Evolutionary conservation across 2,888 invertebrate genomes (phyloP), one percentile per base, ranked within the genome.

Genomic region (Euproctis similis): DNA sequence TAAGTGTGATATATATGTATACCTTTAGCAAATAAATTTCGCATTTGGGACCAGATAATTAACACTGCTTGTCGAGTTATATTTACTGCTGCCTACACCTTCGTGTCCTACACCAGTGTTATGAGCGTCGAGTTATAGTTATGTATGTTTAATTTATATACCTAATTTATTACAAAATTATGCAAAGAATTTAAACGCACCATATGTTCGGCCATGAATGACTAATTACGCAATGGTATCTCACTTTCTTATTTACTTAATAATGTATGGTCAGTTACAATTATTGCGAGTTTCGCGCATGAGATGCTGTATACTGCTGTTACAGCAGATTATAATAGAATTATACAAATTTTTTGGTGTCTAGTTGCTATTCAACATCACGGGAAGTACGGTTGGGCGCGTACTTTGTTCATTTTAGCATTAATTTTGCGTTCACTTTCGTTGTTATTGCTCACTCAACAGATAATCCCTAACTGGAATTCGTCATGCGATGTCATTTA

Each of bases 311-410:
- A 21, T 26, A 46, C 35, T 36, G 47, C n/a, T n/a, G n/a, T n/a
- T n/a, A n/a, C n/a, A n/a, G 20, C 32, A 31, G 33, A 22, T 26
- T 11, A 36, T 28, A 34, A 24, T 40, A 33, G 28, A 31, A 30
- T 41, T 32, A 44, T 46, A 40, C 39, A 38, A 39, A 39, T 37
- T 30, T 36, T 48, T 36, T 31, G 36, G 35, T 21, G 37, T 36
- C 32, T 40, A 28, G 29, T 28, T 28, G 36, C 26, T 35, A 42
- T 59, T 67, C 53, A 51, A 58, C 53, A 43, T 59, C 39, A 59
- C 63, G 67, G 82, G 82, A 84, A 63, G 37, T 51, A 75, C 67
- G 82, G 58, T 80, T 54, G 58, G 72, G 59, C 70, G 80, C 71
- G 56, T 61, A 36, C 69, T 70, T 80, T 82, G 77, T 81, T 42